These are phyloP conservation scores for Acinonyx jubatus DNA, from an alignment of 2,113 vertebrate genomes.

Conservation along the genomic window DNA sequence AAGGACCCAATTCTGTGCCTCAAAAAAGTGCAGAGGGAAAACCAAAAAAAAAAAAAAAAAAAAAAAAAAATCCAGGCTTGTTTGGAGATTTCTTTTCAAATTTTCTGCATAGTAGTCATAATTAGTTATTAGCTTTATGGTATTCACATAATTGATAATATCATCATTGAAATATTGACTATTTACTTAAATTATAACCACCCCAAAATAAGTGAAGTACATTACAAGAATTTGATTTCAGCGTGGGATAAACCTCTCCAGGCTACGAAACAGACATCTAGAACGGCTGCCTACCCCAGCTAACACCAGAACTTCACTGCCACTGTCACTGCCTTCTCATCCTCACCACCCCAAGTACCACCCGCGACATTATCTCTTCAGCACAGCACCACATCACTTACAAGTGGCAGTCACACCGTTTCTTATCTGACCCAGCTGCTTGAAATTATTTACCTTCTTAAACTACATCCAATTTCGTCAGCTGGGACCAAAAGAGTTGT, in stretches of 20 bases:
- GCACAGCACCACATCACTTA: not conserved
- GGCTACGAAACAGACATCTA: not conserved
- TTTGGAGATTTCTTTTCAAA: not conserved
- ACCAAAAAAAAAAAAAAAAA: not conserved
- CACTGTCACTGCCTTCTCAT: accelerated
- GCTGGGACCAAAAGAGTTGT: not conserved
- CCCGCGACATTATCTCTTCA: too few species aligned
- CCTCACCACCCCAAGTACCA: too few species aligned
- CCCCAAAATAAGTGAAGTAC: not conserved
- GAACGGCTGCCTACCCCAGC: not conserved
- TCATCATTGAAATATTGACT: not conserved
- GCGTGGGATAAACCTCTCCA: not conserved
- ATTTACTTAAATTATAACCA: not conserved
- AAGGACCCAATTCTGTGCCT: not conserved
- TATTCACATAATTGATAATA: not conserved
- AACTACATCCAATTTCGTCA: not conserved
- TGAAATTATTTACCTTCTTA: conserved; percentile 2
- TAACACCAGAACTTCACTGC: too few species aligned
- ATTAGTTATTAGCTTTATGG: not conserved
- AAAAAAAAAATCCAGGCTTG: not conserved
- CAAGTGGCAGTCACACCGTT: not conserved
- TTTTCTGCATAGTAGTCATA: not conserved
- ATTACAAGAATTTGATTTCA: not conserved
- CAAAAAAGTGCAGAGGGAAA: not conserved
- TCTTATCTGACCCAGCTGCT: not conserved